phyloP scores from a whole-genome alignment of 2,797 vertebrate species.

The Anableps anableps region DNA sequence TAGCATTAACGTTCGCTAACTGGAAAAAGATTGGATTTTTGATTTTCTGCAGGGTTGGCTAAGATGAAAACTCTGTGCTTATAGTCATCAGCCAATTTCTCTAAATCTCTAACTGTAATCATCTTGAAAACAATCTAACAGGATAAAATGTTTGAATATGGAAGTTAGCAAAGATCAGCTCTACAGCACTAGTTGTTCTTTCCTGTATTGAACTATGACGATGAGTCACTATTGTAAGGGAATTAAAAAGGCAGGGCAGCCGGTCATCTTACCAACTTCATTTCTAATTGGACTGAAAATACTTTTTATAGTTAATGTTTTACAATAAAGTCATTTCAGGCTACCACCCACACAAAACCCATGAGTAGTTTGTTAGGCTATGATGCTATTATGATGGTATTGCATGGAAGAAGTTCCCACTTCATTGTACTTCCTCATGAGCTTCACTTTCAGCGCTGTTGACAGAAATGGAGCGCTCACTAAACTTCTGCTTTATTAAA shows the following conservation, averaged over 20 bases:
- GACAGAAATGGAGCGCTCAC: not conserved
- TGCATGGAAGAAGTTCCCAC: not conserved
- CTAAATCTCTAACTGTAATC: not conserved
- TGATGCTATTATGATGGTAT: not conserved
- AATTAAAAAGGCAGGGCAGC: not conserved
- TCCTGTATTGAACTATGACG: not conserved
- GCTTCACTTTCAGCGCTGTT: not conserved
- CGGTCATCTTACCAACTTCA: not conserved
- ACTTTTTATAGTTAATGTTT: not conserved
- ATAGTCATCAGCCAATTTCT: not conserved
- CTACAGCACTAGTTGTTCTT: not conserved
- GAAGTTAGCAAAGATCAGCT: not conserved
- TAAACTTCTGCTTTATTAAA: constrained; percentile 5
- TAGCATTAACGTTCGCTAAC: not conserved
- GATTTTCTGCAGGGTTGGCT: not conserved
- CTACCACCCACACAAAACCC: not conserved
- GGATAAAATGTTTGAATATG: not conserved
- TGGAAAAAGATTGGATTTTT: not conserved
- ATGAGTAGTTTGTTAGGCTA: not conserved
- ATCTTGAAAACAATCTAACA: not conserved
- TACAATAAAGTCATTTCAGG: not conserved
- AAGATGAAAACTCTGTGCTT: not conserved
- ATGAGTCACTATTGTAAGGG: not conserved
- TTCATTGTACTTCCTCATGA: not conserved
- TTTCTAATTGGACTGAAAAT: not conserved